Evolutionary conservation across 2,888 invertebrate genomes (phyloP), one percentile per base, ranked within the genome.

Genomic region (Drosophila limbata): DNA sequence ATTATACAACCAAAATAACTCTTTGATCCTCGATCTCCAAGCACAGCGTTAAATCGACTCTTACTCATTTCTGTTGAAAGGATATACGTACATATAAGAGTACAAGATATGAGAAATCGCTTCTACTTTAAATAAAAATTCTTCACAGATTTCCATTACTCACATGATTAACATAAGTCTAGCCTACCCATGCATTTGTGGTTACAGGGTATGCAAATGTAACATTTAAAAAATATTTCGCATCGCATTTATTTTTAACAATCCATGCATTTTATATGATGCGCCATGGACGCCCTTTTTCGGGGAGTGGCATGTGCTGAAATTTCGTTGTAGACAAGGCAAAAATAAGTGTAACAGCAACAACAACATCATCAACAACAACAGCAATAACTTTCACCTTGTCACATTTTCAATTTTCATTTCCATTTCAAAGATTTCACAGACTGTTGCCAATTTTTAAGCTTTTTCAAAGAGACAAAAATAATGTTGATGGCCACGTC

Each of bases 401-500:
- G 73, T 89, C 84, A 73, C 82, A 64, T 89, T 89, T 84, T 84
- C 89, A 89, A 84, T 89, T 84, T 84, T 88, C 70, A 67, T 81
- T 83, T 61, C 60, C 79, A 69, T 61, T 60, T 74, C 67, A 72
- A 81, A 74, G 69, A 70, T 89, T 72, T 84, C 69, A 73, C 84
- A 70, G 77, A 73, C 73, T 85, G 76, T 71, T 86, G 79, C 66
- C 79, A 68, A 64, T 69, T 75, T 79, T 67, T 60, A 61, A 68
- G 68, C 52, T 21, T 55, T 60, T 50, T 64, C 11, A 50, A 57
- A 56, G 42, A 35, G 52, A 66, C 59, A 52, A 42, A 77, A 37
- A 51, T 42, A 33, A 35, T 35, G 63, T 19, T 10, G 13, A 6
- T 8, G 4, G 28, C 1, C 17, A 19, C 17, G 11, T 11, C 8